These are phyloP conservation scores for Ceratina calcarata DNA, from an alignment of 1,140 invertebrate species.

Conservation along the genomic window DNA sequence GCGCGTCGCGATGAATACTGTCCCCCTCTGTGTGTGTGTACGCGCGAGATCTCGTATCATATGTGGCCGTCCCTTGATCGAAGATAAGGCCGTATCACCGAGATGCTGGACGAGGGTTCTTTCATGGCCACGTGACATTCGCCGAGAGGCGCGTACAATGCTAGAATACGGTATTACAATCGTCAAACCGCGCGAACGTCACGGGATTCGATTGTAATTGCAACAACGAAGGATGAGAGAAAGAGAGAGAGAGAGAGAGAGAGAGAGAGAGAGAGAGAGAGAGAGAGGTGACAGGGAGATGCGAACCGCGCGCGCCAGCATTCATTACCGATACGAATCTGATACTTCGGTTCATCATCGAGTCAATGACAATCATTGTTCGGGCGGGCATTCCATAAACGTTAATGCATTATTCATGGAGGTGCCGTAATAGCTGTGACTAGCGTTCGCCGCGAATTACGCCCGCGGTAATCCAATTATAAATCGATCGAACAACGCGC, in stretches of 20 bases:
- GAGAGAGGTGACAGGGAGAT: neutral
- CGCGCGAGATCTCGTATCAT: constrained; percentile 37
- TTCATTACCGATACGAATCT: constrained; percentile 52
- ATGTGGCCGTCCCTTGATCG: constrained; percentile 45
- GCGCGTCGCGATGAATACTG: neutral
- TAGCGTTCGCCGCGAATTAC: constrained; percentile 48
- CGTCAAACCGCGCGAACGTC: constrained; percentile 58
- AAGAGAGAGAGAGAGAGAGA: neutral
- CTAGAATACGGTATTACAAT: constrained; percentile 57
- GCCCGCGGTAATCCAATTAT: constrained; percentile 47
- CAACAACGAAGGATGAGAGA: neutral
- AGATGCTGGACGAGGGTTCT: constrained; percentile 59
- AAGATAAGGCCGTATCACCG: constrained; percentile 56
- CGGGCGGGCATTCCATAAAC: constrained; percentile 41
- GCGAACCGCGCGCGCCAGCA: constrained; percentile 11
- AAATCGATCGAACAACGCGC: constrained; percentile 21
- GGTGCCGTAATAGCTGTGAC: constrained; percentile 42
- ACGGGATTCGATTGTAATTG: constrained; percentile 56
- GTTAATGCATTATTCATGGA: constrained; percentile 46
- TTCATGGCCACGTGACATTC: constrained; percentile 60
- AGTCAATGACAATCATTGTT: constrained; percentile 52
- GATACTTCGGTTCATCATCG: constrained; percentile 51
- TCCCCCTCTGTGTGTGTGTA: neutral
- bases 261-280: neutral
- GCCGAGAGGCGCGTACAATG: constrained; percentile 55